phyloP scores from a whole-genome alignment of 2,888 invertebrate species.

The Chrysolina americana region DNA sequence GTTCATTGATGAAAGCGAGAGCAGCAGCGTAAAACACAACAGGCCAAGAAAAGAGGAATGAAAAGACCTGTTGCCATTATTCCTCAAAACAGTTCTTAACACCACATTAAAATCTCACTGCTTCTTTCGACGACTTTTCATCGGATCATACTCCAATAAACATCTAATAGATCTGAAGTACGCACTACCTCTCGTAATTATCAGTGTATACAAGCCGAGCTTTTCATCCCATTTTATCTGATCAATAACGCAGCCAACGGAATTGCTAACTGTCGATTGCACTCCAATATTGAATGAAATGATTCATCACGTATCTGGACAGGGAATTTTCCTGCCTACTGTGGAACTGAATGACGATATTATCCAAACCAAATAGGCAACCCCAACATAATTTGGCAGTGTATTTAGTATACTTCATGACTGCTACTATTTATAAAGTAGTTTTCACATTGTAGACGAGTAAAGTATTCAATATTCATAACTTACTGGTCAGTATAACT shows the following conservation, averaged over 20 bases:
- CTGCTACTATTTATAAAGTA: no score
- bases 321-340: no score
- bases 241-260: background rate
- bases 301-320: background rate
- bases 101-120: slow-evolving; percentile 29
- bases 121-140: background rate
- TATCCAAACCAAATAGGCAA: no score
- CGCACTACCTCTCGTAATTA: slow-evolving; percentile 23
- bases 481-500: no score
- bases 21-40: slow-evolving; percentile 20
- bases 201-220: slow-evolving; percentile 18
- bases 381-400: no score
- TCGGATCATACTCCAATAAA: slow-evolving; percentile 37
- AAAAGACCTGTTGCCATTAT: slow-evolving; percentile 36
- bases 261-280: background rate
- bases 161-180: slow-evolving; percentile 15
- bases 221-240: background rate
- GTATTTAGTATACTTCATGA: no score
- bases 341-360: no score
- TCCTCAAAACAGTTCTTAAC: slow-evolving; percentile 23
- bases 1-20: slow-evolving; percentile 16
- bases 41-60: slow-evolving; percentile 24
- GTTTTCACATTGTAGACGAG: no score
- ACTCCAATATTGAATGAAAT: background rate
- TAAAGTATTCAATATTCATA: no score